Evolutionary conservation across 2,797 vertebrate species (phyloP).

Genomic region (Xiphophorus birchmanni): DNA sequence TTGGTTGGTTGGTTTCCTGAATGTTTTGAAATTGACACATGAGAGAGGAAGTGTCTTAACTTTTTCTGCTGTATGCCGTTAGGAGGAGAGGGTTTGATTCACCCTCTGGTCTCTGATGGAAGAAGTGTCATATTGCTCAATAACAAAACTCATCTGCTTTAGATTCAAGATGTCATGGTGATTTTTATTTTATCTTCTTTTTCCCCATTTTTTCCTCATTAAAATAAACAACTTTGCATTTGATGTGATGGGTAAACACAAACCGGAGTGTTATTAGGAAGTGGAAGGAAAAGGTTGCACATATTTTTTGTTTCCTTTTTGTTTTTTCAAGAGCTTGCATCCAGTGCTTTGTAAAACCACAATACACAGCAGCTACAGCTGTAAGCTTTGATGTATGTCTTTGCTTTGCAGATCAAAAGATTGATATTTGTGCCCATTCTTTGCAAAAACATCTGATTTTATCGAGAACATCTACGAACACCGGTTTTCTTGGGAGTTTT

Average conservation of each 20-base stretch:
- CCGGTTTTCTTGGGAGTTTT: not conserved
- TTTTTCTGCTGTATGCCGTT: not conserved
- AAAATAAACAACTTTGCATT: not conserved
- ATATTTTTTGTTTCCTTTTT: too few species aligned
- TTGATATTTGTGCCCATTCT: not conserved
- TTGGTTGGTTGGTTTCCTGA: conserved; percentile 22
- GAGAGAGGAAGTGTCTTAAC: conserved; percentile 58
- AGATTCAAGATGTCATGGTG: not conserved
- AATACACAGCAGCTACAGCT: not conserved
- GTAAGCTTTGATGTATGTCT: not conserved
- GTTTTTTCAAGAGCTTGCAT: not conserved
- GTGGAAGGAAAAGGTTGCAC: not conserved
- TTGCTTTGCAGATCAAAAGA: not conserved
- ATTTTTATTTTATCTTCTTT: too few species aligned
- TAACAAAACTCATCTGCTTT: not conserved
- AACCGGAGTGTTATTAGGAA: not conserved
- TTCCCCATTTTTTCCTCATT: not conserved
- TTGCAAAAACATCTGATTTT: not conserved
- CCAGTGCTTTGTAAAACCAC: not conserved
- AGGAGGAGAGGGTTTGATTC: not conserved
- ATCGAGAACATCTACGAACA: not conserved
- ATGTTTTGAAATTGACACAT: conserved; percentile 52
- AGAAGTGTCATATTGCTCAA: not conserved
- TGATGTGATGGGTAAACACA: not conserved
- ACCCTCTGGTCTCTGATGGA: not conserved